These are phyloP conservation scores for Cyphomyrus plagiostoma DNA, from an alignment of 2,113 vertebrate species.

Conservation along the genomic window DNA sequence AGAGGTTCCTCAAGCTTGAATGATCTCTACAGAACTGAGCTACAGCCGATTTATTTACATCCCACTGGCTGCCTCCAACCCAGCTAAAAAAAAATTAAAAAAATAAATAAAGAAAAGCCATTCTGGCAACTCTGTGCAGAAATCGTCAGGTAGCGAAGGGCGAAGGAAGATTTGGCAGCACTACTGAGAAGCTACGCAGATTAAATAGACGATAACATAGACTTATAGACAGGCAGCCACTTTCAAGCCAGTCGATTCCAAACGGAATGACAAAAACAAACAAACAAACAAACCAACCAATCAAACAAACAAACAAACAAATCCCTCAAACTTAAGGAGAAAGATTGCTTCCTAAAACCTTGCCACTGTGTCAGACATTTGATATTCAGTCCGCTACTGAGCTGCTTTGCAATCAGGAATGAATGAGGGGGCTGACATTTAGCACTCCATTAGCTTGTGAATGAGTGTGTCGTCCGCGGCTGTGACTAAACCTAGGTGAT, in stretches of 20 bases:
- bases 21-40: background rate
- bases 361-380: background rate
- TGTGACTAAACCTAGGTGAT: background rate
- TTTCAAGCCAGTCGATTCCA: background rate
- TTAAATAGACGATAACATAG: background rate
- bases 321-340: background rate
- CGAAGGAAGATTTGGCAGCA: background rate
- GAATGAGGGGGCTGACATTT: background rate
- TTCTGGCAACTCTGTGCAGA: background rate
- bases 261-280: background rate
- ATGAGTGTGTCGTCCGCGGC: background rate
- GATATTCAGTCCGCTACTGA: background rate
- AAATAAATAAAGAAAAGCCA: background rate
- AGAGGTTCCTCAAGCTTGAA: background rate
- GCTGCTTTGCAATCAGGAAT: background rate
- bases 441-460: constrained; percentile 8
- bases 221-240: background rate
- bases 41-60: background rate
- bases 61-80: background rate
- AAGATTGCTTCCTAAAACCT: background rate
- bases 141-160: background rate
- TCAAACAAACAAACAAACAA: background rate
- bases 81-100: background rate
- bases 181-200: background rate
- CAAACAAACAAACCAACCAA: background rate